These are phyloP conservation scores for Drosophila kanapiae DNA, from an alignment of 1,140 invertebrate genomes.

Conservation along the genomic window DNA sequence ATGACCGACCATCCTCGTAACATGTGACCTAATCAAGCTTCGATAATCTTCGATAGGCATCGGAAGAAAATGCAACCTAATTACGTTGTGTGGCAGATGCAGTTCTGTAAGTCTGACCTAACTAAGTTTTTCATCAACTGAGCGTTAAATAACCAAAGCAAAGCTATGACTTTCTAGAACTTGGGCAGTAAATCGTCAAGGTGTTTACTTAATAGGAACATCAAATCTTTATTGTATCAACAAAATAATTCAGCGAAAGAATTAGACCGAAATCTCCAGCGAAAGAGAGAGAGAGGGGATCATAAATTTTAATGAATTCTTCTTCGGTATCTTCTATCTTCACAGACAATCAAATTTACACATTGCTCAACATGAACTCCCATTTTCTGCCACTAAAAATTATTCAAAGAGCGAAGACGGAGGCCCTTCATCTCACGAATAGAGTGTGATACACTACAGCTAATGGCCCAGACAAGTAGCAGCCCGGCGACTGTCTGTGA, in stretches of 20 bases:
- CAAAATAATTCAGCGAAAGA: background rate
- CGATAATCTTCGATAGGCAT: slow-evolving; percentile 2
- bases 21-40: slow-evolving; percentile 34
- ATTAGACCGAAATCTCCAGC: slow-evolving; percentile 11
- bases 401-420: slow-evolving; percentile 17
- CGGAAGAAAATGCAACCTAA: slow-evolving; percentile 19
- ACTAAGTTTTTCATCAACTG: slow-evolving; percentile 2
- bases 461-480: slow-evolving; percentile 52
- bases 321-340: slow-evolving; percentile 15
- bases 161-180: slow-evolving; percentile 8
- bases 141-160: slow-evolving; percentile 5
- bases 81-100: slow-evolving; percentile 9
- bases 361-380: slow-evolving; percentile 38
- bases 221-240: slow-evolving; percentile 3
- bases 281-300: background rate
- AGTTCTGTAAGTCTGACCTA: slow-evolving; percentile 7
- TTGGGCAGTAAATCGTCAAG: slow-evolving; percentile 12
- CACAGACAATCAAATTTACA: slow-evolving; percentile 39
- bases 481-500: slow-evolving; percentile 63
- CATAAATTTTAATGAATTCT: slow-evolving; percentile 24
- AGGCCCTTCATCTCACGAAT: slow-evolving; percentile 41
- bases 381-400: slow-evolving; percentile 19
- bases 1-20: slow-evolving; percentile 6
- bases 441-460: slow-evolving; percentile 19
- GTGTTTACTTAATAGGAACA: slow-evolving; percentile 11